Evolutionary conservation across 1,140 invertebrate genomes (phyloP), one percentile per base, ranked within the genome.

Genomic region (Orius insidiosus): DNA sequence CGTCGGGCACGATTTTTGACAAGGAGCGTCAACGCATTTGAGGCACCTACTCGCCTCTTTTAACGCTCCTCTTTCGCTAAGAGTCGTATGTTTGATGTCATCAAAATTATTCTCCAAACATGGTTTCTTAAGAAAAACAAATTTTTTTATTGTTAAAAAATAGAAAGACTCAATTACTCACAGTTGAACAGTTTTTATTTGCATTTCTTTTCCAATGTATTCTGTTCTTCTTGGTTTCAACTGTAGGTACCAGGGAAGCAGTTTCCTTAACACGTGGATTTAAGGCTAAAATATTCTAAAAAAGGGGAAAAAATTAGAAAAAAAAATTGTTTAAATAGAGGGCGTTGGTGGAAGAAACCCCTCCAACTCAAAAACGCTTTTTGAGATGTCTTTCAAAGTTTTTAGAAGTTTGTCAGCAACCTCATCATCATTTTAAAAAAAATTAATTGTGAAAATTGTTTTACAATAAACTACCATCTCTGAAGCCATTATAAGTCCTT

Each of bases 1-100:
- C 0, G 94, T 98, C 0, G 94, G 94, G 58, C 94, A 98, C 4
- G 86, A 89, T 63, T 98, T 98, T 66, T 98, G 93, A 60, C 94
- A 98, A 0, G 94, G 94, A 0, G 94, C 93, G 67, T 98, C 95
- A 0, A 86, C 92, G 64, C 94, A 98, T 63, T 98, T 98, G 6
- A 98, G 65, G 60, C 92, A 97, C 45, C 93, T 70, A 1, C 77
- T 73, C 0, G 94, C 88, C 65, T 98, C 94, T 49, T 69, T 75
- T 10, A 98, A 60, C 0, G 94, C 94, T 2, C 78, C 93, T 5
- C 93, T 70, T 63, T 98, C 94, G 55, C 89, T 93, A 36, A 98
- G 57, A 0, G 94, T 97, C 14, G 92, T 98, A 55, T 89, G 90
- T 63, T 98, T 98, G 30, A 98, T 86, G 57, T 98, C 94, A 52